Percentiles rank a stretch among this genome's conserved stretches.
These are phyloP conservation scores for Orgyia antiqua DNA, from an alignment of 2,888 invertebrate species.

Conservation along the genomic window DNA sequence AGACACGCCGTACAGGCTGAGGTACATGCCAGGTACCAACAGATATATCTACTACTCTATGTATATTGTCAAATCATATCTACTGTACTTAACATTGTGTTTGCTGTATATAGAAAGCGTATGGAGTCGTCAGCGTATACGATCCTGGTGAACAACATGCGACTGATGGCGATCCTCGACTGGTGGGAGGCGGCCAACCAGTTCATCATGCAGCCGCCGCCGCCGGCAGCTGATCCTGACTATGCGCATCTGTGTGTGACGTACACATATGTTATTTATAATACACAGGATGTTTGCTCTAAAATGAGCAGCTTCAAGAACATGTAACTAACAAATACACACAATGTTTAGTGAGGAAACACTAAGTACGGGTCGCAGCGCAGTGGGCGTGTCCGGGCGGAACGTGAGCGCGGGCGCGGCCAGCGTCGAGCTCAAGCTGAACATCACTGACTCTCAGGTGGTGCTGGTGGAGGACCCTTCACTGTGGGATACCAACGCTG, in stretches of 20 bases:
- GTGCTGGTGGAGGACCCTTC: constrained; percentile 95
- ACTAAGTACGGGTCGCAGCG: constrained; percentile 7
- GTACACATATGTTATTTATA: background rate
- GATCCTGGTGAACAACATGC: constrained; percentile 94
- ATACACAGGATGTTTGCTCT: background rate
- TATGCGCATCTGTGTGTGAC: constrained; percentile 39
- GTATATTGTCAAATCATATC: too few relatives aligned
- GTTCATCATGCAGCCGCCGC: constrained; percentile 82
- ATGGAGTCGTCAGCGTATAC: constrained; percentile 87
- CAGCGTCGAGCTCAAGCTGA: constrained; percentile 90
- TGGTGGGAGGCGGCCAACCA: constrained; percentile 93
- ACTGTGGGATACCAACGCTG: constrained; percentile 93
- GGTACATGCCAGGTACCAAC: constrained; percentile 81
- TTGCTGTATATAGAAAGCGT: constrained; percentile 68
- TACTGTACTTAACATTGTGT: too few relatives aligned
- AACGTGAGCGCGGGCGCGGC: background rate
- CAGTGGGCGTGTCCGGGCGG: constrained; percentile 6
- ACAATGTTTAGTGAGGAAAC: constrained; percentile 40
- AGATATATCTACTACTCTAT: background rate
- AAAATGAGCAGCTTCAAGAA: too few relatives aligned
- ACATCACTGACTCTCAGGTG: constrained; percentile 96
- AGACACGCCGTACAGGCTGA: constrained; percentile 84
- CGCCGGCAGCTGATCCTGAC: constrained; percentile 48
- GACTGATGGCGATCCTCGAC: constrained; percentile 94
- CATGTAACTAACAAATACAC: too few relatives aligned